A percentile compares a stretch with the other conserved stretches of the same genome.
These are phyloP conservation scores for Drosophila ananassae DNA, from an alignment of 1,140 invertebrate genomes.

Conservation along the genomic window DNA sequence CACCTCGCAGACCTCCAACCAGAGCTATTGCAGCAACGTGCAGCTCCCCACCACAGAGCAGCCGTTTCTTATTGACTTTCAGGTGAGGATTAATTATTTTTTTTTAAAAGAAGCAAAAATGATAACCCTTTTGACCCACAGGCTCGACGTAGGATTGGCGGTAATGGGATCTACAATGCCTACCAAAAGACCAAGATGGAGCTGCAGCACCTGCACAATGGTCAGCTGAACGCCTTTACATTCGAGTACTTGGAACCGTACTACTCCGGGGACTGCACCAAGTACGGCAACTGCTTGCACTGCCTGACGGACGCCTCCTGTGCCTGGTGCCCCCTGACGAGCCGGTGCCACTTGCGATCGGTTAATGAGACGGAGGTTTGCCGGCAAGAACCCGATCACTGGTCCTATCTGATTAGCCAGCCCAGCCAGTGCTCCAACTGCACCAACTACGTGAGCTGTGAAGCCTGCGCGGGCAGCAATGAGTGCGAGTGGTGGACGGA, in stretches of 20 bases:
- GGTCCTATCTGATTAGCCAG: slow-evolving; percentile 91
- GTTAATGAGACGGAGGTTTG: slow-evolving; percentile 88
- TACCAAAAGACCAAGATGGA: slow-evolving; percentile 92
- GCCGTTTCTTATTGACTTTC: slow-evolving; percentile 88
- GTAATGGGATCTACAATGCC: slow-evolving; percentile 69
- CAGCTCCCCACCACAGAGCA: slow-evolving; percentile 86
- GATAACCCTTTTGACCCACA: slow-evolving; percentile 47
- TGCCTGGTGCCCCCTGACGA: slow-evolving; percentile 93
- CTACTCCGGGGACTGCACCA: slow-evolving; percentile 90
- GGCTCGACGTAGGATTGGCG: slow-evolving; percentile 85
- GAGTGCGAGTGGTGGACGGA: slow-evolving; percentile 95
- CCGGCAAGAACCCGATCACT: slow-evolving; percentile 81
- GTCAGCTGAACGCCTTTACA: slow-evolving; percentile 92
- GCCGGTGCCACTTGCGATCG: slow-evolving; percentile 87
- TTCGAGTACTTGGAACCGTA: slow-evolving; percentile 96
- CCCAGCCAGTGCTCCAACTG: slow-evolving; percentile 93
- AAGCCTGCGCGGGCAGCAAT: slow-evolving; percentile 87
- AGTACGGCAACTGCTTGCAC: slow-evolving; percentile 93
- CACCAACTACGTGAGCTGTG: slow-evolving; percentile 94
- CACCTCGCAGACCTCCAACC: slow-evolving; percentile 88
- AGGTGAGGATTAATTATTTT: slow-evolving; percentile 28
- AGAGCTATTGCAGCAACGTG: slow-evolving; percentile 87
- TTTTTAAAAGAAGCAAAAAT: too few species aligned
- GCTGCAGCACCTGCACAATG: slow-evolving; percentile 89
- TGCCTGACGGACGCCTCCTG: slow-evolving; percentile 95